These are phyloP conservation scores for Gadus macrocephalus DNA, from an alignment of 2,113 vertebrate genomes.

Conservation along the genomic window DNA sequence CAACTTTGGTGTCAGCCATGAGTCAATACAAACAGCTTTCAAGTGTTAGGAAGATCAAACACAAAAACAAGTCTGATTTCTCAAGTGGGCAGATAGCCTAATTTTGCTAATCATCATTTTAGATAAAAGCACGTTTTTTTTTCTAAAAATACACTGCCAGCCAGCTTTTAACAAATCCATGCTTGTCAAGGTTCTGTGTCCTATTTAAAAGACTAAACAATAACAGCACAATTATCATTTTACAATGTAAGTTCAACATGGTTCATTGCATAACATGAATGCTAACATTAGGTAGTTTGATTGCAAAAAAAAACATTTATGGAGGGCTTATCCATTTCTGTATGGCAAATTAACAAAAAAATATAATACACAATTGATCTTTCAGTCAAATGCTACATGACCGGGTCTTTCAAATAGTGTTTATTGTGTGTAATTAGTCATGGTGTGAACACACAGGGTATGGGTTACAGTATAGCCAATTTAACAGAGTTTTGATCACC, in stretches of 20 bases:
- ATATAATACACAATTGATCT: too few species aligned
- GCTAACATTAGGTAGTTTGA: slow-evolving; percentile 3
- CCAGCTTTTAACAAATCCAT: slow-evolving; percentile 19
- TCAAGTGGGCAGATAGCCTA: slow-evolving; percentile 58
- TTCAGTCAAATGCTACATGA: too few species aligned
- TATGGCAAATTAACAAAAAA: too few species aligned
- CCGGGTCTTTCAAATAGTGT: too few species aligned
- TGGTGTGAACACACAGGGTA: too few species aligned
- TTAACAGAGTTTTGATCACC: too few species aligned
- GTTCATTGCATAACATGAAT: slow-evolving; percentile 8
- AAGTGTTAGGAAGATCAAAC: slow-evolving; percentile 52
- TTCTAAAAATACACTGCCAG: slow-evolving; percentile 58
- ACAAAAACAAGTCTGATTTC: slow-evolving; percentile 42
- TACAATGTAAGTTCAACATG: slow-evolving; percentile 7
- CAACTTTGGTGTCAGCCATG: slow-evolving; percentile 51
- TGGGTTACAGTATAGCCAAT: too few species aligned
- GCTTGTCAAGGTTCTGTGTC: slow-evolving; percentile 32
- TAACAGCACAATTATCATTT: slow-evolving; percentile 32
- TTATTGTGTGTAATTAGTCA: too few species aligned
- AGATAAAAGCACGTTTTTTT: slow-evolving; percentile 49
- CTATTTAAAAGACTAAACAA: slow-evolving; percentile 29
- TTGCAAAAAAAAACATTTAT: background rate
- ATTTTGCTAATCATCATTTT: slow-evolving; percentile 57
- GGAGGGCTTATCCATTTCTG: too few species aligned
- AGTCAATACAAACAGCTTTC: slow-evolving; percentile 61